Base-by-base conservation (phyloP, 2,113 vertebrate genomes). In the Paramormyrops kingsleyae region DNA sequence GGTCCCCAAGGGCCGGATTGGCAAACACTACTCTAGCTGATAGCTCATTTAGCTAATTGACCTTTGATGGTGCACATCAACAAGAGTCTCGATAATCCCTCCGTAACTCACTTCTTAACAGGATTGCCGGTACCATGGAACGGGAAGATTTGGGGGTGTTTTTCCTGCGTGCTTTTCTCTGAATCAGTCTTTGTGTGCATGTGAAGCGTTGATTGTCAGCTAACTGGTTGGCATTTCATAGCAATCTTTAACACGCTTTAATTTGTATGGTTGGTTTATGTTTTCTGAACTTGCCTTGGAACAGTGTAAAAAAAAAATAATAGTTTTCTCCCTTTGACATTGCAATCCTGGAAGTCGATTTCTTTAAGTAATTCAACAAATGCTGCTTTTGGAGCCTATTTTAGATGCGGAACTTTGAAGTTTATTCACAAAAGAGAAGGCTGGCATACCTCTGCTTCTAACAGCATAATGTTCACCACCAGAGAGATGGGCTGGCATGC, bases 21-120 rank as follows among this genome's bases (percentile, higher is more conserved):
- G 62, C 27, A 31, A 13, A 5, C n/a, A 31, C n/a, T 70, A 27
- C 46, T 19, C 47, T 12, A 27, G 46, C 31, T 31, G 44, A 47
- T 47, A 46, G 42, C 15, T 86, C 47, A 86, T 86, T 50, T 50
- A 86, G 83, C 83, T 86, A 86, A 86, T 86, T 86, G 83, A 86
- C n/a, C 83, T 86, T 86, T 86, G 83, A 50, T 49, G 83, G 47
- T 86, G 6, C 31, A 86, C 7, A 86, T 47, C 83, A 86, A 49
- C 83, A 49, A 50, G 8, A 13, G 44, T 27, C 83, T 24, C n/a
- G 2, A 49, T 50, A 50, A 80, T 80, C 74, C 74, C 31, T 35
- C 5, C 12, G 1, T 46, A 31, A 27, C 44, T 47, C 24, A 31
- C 21, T 44, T 31, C 46, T 10, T 50, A n/a, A 50, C 9, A 13